These are phyloP conservation scores for Drosophila flavopinicola DNA, from an alignment of 2,888 invertebrate species.

Conservation along the genomic window DNA sequence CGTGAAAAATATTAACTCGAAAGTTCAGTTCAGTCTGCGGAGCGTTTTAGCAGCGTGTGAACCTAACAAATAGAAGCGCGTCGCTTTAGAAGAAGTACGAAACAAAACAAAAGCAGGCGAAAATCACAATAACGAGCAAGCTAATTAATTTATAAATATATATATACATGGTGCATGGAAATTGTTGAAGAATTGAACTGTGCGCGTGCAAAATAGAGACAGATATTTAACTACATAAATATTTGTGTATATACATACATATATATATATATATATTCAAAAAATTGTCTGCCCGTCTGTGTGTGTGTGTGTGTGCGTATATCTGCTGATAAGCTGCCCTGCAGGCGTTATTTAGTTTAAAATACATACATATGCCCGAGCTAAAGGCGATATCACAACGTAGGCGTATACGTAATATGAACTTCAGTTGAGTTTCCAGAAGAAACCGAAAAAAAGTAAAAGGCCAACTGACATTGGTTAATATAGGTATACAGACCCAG, in stretches of 20 bases:
- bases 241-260: conserved; percentile 8
- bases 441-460: conserved; percentile 5
- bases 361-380: conserved; percentile 30
- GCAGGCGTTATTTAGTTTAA: conserved; percentile 22
- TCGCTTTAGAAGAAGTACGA: conserved; percentile 21
- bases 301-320: conserved; percentile 6
- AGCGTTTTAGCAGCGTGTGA: conserved; percentile 41
- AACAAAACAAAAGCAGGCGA: conserved; percentile 24
- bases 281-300: conserved; percentile 12
- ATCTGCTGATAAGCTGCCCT: conserved; percentile 44
- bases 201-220: conserved; percentile 15
- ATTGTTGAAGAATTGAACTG: conserved; percentile 8
- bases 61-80: conserved; percentile 14
- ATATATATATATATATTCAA: conserved; percentile 4
- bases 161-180: not conserved
- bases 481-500: conserved; percentile 18
- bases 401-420: conserved; percentile 67
- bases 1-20: conserved; percentile 50
- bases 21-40: conserved; percentile 49
- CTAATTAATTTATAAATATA: conserved; percentile 9
- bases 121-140: conserved; percentile 8
- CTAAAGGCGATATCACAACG: conserved; percentile 24
- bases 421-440: conserved; percentile 34
- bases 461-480: conserved; percentile 24
- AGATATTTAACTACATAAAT: too few species aligned